Conservation (phyloP, 1,140 invertebrate genomes). For the Drosophila ambigua region DNA sequence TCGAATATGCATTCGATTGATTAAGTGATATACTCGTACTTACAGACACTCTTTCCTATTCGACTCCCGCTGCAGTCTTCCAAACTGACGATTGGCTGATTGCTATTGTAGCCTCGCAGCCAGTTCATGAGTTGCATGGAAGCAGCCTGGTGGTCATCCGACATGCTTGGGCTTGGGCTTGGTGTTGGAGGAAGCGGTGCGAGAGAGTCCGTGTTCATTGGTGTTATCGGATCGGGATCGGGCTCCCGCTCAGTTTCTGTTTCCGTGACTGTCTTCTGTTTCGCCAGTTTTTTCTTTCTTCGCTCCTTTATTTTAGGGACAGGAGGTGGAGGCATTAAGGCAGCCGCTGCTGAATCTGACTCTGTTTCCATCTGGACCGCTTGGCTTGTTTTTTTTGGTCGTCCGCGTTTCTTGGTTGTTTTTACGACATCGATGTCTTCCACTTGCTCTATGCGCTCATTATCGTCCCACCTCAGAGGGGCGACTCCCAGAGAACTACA, state of each 20-base stretch:
- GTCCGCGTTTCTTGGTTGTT: not conserved
- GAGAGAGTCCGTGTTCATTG: not conserved
- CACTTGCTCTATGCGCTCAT: no score
- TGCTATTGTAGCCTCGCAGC: conserved; percentile 11
- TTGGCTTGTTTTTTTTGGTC: not conserved
- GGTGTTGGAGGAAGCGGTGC: no score
- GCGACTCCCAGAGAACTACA: conserved; percentile 9
- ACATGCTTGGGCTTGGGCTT: not conserved
- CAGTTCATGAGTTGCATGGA: not conserved
- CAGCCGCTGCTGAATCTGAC: no score
- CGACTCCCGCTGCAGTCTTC: not conserved
- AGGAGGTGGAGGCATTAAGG: no score
- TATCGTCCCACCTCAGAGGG: conserved; percentile 6
- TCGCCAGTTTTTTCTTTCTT: not conserved
- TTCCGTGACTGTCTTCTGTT: no score
- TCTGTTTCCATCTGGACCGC: no score
- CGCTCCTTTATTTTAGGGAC: not conserved
- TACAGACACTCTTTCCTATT: not conserved
- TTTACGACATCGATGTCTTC: not conserved
- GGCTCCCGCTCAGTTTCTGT: not conserved
- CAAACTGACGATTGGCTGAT: not conserved
- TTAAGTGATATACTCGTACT: not conserved
- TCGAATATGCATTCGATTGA: no score
- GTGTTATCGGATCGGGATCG: not conserved
- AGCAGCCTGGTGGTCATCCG: no score